Evolutionary conservation across 2,113 vertebrate species (phyloP), one percentile per base, ranked within the genome.

Genomic region (Corydoras sp.): DNA sequence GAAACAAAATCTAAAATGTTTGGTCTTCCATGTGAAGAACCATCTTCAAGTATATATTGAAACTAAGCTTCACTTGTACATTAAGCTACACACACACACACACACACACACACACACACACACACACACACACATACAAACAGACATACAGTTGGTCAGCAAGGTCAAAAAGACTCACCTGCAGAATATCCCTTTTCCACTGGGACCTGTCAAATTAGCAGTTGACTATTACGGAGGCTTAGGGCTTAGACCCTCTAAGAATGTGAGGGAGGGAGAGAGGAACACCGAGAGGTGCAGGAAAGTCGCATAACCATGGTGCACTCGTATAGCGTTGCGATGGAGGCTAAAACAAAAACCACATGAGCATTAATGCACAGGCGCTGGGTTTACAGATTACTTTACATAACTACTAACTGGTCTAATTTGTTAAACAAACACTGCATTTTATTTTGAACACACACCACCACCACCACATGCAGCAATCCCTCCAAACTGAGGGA

Each of bases 341-440:
- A 61, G 60, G 50, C 54, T 56, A 71, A 74, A 83, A 83, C 72
- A 58, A 13, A 79, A 83, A 80, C 81, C 83, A 86, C 76, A 73
- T 83, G 80, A 80, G 69, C 62, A 71, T 82, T 77, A 81, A 79
- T 76, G 73, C 32, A 51, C 72, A 58, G 76, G 70, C 76, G 69
- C 73, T 64, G 18, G 18, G 35, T 65, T 58, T 18, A 50, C 68
- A 75, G 80, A 83, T 83, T 66, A 80, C 76, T 78, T 83, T 82
- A 81, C 83, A 77, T 67, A 72, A 75, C 62, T 14, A 67, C 79
- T 83, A 86, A 86, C 82, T 79, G 80, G 68, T 61, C 72, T 83
- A 84, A 85, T 86, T 82, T 83, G 73, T 83, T 79, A 76, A 72
- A 74, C 78, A 83, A 84, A 84, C 81, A 82, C 71, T 29, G 61